A percentile compares a stretch with the other conserved stretches of the same genome.
phyloP scores from a whole-genome alignment of 2,797 vertebrate genomes.

The Cercopithecus diana region DNA sequence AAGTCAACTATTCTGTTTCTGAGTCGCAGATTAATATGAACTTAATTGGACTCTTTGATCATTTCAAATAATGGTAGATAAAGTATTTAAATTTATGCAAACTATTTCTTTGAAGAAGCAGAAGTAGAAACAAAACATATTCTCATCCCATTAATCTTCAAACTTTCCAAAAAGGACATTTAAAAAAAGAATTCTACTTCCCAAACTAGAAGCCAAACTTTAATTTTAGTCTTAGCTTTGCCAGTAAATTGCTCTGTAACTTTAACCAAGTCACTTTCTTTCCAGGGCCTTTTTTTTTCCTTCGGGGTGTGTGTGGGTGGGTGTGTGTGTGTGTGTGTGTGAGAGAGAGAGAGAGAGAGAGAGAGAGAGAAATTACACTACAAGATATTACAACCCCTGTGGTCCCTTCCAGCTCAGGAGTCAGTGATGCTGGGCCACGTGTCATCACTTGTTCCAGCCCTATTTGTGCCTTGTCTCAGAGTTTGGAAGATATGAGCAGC shows the following conservation, averaged over 20 bases:
- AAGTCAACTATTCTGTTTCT: conserved; percentile 23
- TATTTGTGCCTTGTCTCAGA: not conserved
- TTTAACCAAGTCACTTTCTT: not conserved
- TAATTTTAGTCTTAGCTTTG: not conserved
- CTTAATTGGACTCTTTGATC: conserved; percentile 61
- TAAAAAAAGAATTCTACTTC: not conserved
- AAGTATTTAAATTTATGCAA: conserved; percentile 72
- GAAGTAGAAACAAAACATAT: conserved; percentile 61
- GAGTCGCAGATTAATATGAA: conserved; percentile 38
- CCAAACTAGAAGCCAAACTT: not conserved
- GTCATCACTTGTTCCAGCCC: not conserved
- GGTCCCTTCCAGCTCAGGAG: not conserved
- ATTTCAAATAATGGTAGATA: conserved; percentile 52
- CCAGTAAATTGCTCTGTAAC: not conserved
- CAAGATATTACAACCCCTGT: not conserved
- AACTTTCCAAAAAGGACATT: conserved; percentile 24
- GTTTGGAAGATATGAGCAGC: not conserved
- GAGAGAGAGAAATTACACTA: not conserved
- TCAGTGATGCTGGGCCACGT: not conserved
- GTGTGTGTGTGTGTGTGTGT: too few species aligned
- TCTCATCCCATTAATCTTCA: conserved; percentile 25
- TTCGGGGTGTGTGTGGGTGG: not conserved
- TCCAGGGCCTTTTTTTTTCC: not conserved
- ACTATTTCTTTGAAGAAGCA: conserved; percentile 66
- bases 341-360: too few species aligned